Evolutionary conservation across 2,113 vertebrate genomes (phyloP).

Genomic region (Pterocles burchelli): DNA sequence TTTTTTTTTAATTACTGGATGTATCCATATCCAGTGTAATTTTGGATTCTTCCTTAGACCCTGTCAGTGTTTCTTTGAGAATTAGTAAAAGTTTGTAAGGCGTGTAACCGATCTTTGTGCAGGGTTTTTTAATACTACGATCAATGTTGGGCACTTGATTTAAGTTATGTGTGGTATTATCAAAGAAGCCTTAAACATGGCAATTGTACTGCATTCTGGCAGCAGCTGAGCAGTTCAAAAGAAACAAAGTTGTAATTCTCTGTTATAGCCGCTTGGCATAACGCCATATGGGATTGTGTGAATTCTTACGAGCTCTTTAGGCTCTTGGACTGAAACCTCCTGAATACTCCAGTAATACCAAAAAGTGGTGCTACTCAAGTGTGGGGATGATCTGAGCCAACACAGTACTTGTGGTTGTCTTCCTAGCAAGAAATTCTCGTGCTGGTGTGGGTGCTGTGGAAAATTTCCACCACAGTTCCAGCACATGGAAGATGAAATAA

Average conservation of each 20-base stretch:
- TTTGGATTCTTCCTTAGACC: background rate
- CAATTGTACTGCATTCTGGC: background rate
- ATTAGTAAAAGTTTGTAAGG: background rate
- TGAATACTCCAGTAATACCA: background rate
- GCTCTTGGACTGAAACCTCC: background rate
- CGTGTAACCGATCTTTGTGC: background rate
- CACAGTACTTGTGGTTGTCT: background rate
- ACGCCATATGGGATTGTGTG: background rate
- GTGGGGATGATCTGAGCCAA: background rate
- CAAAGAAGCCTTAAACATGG: background rate
- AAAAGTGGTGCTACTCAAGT: background rate
- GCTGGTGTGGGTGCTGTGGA: background rate
- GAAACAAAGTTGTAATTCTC: background rate
- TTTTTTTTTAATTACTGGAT: background rate
- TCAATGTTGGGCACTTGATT: background rate
- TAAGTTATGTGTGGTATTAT: accelerated
- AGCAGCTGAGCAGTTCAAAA: background rate
- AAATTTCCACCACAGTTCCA: background rate
- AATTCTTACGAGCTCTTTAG: background rate
- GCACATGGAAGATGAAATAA: background rate
- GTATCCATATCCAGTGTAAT: background rate
- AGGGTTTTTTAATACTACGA: background rate
- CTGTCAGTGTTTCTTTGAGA: background rate
- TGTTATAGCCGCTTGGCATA: background rate
- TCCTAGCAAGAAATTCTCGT: background rate